Base-by-base conservation (phyloP, 2,888 invertebrate genomes). In the Sicus ferrugineus region DNA sequence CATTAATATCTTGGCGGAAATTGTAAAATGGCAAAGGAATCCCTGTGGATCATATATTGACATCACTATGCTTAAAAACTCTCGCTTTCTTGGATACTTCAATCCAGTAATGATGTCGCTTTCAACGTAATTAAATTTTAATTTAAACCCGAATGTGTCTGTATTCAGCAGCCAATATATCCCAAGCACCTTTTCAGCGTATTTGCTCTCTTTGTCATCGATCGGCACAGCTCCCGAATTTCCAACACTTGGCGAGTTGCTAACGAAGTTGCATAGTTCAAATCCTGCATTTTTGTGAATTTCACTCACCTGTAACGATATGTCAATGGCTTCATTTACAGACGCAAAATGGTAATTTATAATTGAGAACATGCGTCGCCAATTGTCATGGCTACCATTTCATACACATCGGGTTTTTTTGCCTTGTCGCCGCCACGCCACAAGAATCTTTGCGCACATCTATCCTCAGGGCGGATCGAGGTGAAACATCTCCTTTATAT, bases 401-500 rank as follows among this genome's bases (percentile, higher is more conserved):
- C 67, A 61, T 69, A 72, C 23, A 70, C 65, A 46, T 71, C 65
- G 2, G 71, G 69, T 7, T 6, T 19, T 3, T 3, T 11, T 2
- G 59, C 42, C 14, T 34, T 19, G 3, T 68, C 38, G 31, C 67
- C 58, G 28, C 59, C 52, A 21, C 68, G 70, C 73, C 70, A 70
- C 21, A 72, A 28, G 50, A 71, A 67, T 16, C 72, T 42, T 61
- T 72, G 71, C 2, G 68, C 68, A 30, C 70, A 58, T 67, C 70
- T 64, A 38, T 71, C 70, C 3, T 58, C 46, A 14, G 69, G 26
- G 4, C 71, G 73, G n/a, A 81, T 78, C 28, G 74, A 70, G 1
- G 9, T 78, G 74, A 50, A 79, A 79, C 77, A 79, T 79, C 72
- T 74, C 75, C 68, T 69, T 75, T 6, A 80, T 76, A 69, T 80